Conservation (phyloP, 64 coral and sea anemone species). For the Platygyra sinensis region DNA sequence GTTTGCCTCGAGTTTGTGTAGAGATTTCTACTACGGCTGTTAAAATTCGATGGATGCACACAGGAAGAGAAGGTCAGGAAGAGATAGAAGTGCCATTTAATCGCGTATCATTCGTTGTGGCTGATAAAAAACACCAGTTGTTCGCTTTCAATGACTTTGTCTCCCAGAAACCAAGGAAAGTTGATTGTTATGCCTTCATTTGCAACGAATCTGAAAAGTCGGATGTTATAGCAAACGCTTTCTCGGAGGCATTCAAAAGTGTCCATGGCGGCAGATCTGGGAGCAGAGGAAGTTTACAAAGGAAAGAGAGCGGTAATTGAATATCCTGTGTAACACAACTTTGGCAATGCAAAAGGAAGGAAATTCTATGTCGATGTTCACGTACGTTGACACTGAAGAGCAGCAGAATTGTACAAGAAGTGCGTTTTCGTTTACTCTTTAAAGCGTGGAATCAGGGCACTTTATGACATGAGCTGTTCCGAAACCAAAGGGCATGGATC, state of each 20-base stretch:
- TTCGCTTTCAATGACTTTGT: constrained; percentile 95
- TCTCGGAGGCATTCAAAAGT: constrained; percentile 65
- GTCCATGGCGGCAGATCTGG: constrained; percentile 55
- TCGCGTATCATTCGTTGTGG: constrained; percentile 85
- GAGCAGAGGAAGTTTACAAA: background rate
- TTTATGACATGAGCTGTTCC: background rate
- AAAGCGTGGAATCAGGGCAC: background rate
- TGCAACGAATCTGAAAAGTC: constrained; percentile 89
- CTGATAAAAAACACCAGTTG: constrained; percentile 91
- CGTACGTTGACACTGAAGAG: background rate
- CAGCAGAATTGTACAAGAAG: background rate
- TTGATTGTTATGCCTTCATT: constrained; percentile 83
- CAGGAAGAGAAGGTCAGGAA: constrained; percentile 29
- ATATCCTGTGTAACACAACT: background rate
- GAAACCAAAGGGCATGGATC: background rate
- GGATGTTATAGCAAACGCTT: constrained; percentile 66
- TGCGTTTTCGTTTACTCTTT: background rate
- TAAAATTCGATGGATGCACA: constrained; percentile 42
- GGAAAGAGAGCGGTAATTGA: background rate
- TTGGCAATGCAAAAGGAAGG: background rate
- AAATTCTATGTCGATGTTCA: background rate
- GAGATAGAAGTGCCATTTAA: constrained; percentile 78
- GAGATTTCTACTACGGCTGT: constrained; percentile 70
- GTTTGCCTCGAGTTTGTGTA: constrained; percentile 60
- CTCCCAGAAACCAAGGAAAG: constrained; percentile 69